A percentile compares a stretch with the other conserved stretches of the same genome.
Conservation (phyloP, 2,797 vertebrate genomes). For the Spizella passerina region DNA sequence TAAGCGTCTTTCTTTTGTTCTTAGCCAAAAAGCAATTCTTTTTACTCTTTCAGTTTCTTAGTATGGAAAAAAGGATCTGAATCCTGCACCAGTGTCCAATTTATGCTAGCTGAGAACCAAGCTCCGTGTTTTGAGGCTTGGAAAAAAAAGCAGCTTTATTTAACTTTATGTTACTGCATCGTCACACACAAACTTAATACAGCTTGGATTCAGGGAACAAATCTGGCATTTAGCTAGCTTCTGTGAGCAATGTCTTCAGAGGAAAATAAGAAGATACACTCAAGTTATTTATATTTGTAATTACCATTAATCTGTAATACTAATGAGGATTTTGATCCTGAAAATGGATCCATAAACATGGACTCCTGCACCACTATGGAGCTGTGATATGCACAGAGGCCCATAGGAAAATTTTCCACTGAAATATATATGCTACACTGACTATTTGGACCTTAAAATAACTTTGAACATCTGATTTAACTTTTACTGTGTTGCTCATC, state of each 20-base stretch:
- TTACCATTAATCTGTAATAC: constrained; percentile 67
- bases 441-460: constrained; percentile 23
- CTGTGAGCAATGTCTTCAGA: constrained; percentile 46
- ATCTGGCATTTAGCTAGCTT: constrained; percentile 41
- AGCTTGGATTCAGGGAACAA: constrained; percentile 47
- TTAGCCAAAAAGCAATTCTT: neutral
- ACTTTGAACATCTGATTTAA: constrained; percentile 32
- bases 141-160: constrained; percentile 40
- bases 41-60: neutral
- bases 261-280: constrained; percentile 57
- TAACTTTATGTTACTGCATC: constrained; percentile 34
- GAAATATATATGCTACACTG: constrained; percentile 16
- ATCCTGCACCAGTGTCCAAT: neutral
- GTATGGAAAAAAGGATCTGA: constrained; percentile 27
- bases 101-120: constrained; percentile 25
- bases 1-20: constrained; percentile 26
- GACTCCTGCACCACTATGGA: neutral
- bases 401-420: constrained; percentile 51
- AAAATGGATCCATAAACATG: constrained; percentile 64
- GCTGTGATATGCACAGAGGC: constrained; percentile 39
- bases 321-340: constrained; percentile 66
- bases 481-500: neutral
- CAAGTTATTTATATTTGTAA: constrained; percentile 63
- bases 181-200: constrained; percentile 47
- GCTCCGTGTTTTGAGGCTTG: neutral